Base-by-base conservation (phyloP, 92 coral and sea anemone genomes). In the Umimayanthus kanabou region DNA sequence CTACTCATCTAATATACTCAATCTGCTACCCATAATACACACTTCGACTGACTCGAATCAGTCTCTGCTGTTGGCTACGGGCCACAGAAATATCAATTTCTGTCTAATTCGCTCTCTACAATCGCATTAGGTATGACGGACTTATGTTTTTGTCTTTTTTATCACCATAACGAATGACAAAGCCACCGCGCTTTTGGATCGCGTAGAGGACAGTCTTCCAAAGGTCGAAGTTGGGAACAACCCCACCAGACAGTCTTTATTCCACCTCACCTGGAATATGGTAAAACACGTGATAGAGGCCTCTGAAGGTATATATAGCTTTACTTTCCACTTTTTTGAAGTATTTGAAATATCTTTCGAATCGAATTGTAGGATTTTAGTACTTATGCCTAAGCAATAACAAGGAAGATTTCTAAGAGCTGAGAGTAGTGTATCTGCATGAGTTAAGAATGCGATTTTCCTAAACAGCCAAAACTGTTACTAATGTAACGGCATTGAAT, bases 121-220 rank as follows among this genome's bases (percentile, higher is more conserved):
- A n/a, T n/a, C 16, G 16, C 10, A 10, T 53, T 16, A 53, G 18
- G 2, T 53, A 53, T 11, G 18, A 53, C 2, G 18, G 18, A 53
- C 18, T 53, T 33, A 33, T 33, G 37, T 25, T 20, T 25, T 39
- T 39, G 23, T 73, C n/a, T n/a, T 25, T 45, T 49, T 33, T 80
- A 28, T 18, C n/a, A 55, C 71, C 71, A 57, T 80, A 58, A 3
- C 29, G 4, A 58, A 37, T 30, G 70, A 28, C 43, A n/a, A 42
- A 80, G 84, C 72, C 14, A 58, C 30, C 47, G 47, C 25, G 26
- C 47, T 80, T 57, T n/a, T 80, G 84, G 84, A 80, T 57, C 84
- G 45, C 5, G 84, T 80, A 37, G 47, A 20, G 47, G 84, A 80
- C 8, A 57, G 71, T 39, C 73, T 80, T 29, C 84, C 84, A 10